Base-by-base conservation (phyloP, 2,113 vertebrate genomes). In the Hyperopisus bebe region DNA sequence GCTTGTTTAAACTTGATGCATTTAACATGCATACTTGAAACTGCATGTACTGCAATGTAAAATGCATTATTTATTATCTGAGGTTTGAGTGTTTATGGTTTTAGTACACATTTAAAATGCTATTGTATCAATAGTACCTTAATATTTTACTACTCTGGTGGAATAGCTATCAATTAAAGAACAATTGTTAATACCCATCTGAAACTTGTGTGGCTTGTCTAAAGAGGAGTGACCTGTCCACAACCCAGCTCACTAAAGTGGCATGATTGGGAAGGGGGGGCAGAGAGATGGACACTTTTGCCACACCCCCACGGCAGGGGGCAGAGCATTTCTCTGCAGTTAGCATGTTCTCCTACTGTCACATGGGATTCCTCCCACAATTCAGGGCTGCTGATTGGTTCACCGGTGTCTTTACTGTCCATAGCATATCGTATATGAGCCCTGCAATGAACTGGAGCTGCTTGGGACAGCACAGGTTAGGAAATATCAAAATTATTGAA, bases 11-110 rank as follows among this genome's bases (percentile, higher is more conserved):
- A 86, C 7, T 24, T 83, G 15, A 86, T 90, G 87, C 46, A 46
- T 58, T 88, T 9, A 91, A 80, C 62, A 89, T 92, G 88, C 85
- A 66, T 90, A 94, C 91, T 92, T 93, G 89, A 94, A 93, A 86
- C 17, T 2, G 24, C 7, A 44, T 51, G 24, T 42, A 88, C 13
- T 88, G n/a, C 13, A 88, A 46, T 85, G 31, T 66, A 90, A 62
- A 82, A 44, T 66, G 31, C 77, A 77, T 62, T 51, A 15, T n/a
- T 88, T 89, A 87, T 88, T 89, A 87, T 39, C 17, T 46, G 51
- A 91, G n/a, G 62, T 58, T 89, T 88, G 55, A 89, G 35, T 53
- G n/a, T 48, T 87, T 47, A n/a, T 46, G 62, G 46, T 62, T 88
- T 88, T 46, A 88, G 35, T 17, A 21, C 13, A 31, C 55, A 44